Evolutionary conservation across 2,113 vertebrate species (phyloP), one percentile per base, ranked within the genome.

Genomic region (Nothocercus julius): DNA sequence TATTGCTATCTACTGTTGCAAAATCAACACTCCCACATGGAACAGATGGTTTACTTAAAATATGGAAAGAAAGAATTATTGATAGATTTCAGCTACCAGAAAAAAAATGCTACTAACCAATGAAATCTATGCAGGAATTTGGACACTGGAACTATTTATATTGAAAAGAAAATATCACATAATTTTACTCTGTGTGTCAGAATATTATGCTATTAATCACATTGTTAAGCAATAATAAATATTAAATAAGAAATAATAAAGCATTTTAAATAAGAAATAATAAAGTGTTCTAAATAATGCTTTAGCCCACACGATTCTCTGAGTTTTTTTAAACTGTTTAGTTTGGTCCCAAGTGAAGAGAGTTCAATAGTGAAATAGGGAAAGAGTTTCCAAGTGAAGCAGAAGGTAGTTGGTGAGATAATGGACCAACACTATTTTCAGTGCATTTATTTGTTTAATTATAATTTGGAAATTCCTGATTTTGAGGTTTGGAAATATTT

Each of bases 21-120:
- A 90, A 92, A 30, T 36, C 56, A 68, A 72, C 47, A 82, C 74
- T 92, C 77, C 84, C 53, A 92, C 81, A 85, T 16, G 11, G 67
- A 62, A 89, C 89, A 92, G 86, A 93, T 76, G 81, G 81, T 61
- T 94, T 92, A 45, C 81, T 93, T 92, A 83, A 84, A 96, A 92
- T 73, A 49, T 7, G 47, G 54, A 88, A 85, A 79, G 21, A 17
- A 36, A n/a, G 14, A 62, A 6, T 13, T 47, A 13, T 15, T 82
- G 63, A 83, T 34, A 69, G 3, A 4, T 72, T 91, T 82, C 42
- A 82, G 19, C 9, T 61, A 68, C 21, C 82, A 19, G 2, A 82
- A 27, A 68, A 80, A 69, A 80, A 42, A 16, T 72, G 25, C 22
- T 56, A 32, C 44, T 53, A 56, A 24, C 25, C 75, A 79, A 40